phyloP scores from a whole-genome alignment of 2,113 vertebrate species.

The Hassar affinis region DNA sequence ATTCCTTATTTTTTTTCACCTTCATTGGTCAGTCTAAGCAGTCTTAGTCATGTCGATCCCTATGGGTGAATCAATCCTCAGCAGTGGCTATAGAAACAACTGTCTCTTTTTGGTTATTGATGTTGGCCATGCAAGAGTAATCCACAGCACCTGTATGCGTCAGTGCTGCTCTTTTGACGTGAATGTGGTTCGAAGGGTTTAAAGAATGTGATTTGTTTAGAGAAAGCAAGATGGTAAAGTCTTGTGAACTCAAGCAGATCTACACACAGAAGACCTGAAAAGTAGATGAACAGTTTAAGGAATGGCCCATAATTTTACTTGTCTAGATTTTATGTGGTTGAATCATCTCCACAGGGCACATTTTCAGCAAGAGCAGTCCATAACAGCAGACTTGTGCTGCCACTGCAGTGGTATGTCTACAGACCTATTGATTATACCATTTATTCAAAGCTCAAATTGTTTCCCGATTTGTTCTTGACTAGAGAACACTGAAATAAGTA shows the following conservation, averaged over 20 bases:
- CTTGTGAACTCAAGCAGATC: constrained; percentile 20
- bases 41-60: constrained; percentile 27
- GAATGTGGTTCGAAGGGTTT: constrained; percentile 47
- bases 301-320: neutral
- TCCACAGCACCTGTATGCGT: constrained; percentile 43
- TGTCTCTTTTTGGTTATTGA: constrained; percentile 49
- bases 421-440: neutral
- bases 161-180: constrained; percentile 49
- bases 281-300: neutral
- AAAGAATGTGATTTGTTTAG: constrained; percentile 38
- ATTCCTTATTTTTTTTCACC: constrained; percentile 25
- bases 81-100: constrained; percentile 43
- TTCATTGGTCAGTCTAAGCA: constrained; percentile 30
- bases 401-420: neutral
- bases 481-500: neutral
- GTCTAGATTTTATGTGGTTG: constrained; percentile 17
- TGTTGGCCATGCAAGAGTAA: constrained; percentile 36
- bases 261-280: constrained; percentile 28
- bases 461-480: neutral
- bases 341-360: constrained; percentile 2
- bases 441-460: neutral
- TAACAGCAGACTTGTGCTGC: constrained; percentile 11
- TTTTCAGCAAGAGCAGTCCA: neutral
- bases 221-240: constrained; percentile 25
- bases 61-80: constrained; percentile 39